Evolutionary conservation across 1,140 invertebrate species (phyloP).

Genomic region (Harpegnathos saltator): DNA sequence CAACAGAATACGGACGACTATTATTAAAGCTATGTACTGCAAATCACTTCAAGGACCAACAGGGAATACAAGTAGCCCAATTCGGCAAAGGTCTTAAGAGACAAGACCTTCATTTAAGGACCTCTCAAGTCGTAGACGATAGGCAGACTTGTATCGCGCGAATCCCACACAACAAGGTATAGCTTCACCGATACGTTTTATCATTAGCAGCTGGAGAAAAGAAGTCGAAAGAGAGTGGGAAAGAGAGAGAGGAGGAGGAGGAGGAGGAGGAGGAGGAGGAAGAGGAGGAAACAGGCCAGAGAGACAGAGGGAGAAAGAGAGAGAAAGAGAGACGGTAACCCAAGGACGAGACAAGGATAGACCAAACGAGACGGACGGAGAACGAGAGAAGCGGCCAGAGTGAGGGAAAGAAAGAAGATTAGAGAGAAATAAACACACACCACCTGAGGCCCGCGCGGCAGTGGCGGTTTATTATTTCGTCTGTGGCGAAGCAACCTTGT

Average conservation of each 20-base stretch:
- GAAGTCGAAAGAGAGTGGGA: not conserved
- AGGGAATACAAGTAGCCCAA: too few relatives aligned
- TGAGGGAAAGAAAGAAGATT: constrained; percentile 34
- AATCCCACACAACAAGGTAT: constrained; percentile 10
- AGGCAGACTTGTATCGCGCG: constrained; percentile 30
- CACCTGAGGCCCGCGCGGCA: constrained; percentile 38
- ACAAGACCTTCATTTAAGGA: too few relatives aligned
- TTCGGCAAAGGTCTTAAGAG: too few relatives aligned
- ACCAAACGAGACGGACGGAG: constrained; percentile 32
- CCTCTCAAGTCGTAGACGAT: not conserved
- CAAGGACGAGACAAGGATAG: constrained; percentile 37
- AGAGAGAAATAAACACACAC: constrained; percentile 43
- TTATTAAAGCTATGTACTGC: too few relatives aligned
- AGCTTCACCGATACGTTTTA: constrained; percentile 77
- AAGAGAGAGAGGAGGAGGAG: not conserved
- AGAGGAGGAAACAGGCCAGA: constrained; percentile 34
- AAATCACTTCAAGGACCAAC: too few relatives aligned
- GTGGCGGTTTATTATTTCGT: constrained; percentile 84
- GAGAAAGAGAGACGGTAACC: constrained; percentile 1
- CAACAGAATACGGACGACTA: too few relatives aligned
- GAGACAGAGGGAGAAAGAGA: constrained; percentile 40
- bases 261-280: constrained; percentile 24
- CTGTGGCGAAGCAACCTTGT: constrained; percentile 83
- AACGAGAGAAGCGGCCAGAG: constrained; percentile 5
- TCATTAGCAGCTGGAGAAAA: constrained; percentile 66